Evolutionary conservation across 2,888 invertebrate species (phyloP).

Genomic region (Tineola bisselliella): DNA sequence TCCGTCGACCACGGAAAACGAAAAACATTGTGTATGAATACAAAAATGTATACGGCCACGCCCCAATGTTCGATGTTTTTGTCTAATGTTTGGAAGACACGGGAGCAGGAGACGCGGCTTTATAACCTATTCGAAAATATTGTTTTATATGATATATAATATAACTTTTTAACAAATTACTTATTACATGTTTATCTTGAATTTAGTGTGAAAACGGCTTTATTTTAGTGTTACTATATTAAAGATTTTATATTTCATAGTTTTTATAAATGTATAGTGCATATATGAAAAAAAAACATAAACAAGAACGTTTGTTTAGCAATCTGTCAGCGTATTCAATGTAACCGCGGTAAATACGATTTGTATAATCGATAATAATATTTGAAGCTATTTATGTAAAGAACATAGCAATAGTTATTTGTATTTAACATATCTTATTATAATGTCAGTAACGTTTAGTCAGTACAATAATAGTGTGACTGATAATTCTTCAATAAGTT

Average conservation of each 20-base stretch:
- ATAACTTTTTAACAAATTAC: neutral
- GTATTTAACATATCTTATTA: neutral
- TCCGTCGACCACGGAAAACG: too few species aligned
- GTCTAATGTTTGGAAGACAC: too few species aligned
- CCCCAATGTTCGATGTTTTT: too few species aligned
- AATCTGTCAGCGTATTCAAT: neutral
- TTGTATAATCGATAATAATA: neutral
- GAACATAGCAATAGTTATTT: too few species aligned
- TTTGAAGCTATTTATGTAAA: too few species aligned
- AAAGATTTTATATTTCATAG: neutral
- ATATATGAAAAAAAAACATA: too few species aligned
- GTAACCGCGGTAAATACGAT: neutral
- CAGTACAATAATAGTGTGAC: neutral
- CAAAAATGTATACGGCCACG: too few species aligned
- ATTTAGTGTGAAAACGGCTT: neutral
- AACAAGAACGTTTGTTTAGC: neutral
- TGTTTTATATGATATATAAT: neutral
- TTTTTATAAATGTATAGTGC: neutral
- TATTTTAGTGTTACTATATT: neutral
- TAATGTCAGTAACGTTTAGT: neutral
- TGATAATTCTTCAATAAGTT: neutral
- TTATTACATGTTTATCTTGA: neutral
- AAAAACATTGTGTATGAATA: too few species aligned
- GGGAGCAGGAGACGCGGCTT: too few species aligned
- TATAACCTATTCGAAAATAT: too few species aligned